Base-by-base conservation (phyloP, 2,113 vertebrate genomes). In the Carassius carassius region DNA sequence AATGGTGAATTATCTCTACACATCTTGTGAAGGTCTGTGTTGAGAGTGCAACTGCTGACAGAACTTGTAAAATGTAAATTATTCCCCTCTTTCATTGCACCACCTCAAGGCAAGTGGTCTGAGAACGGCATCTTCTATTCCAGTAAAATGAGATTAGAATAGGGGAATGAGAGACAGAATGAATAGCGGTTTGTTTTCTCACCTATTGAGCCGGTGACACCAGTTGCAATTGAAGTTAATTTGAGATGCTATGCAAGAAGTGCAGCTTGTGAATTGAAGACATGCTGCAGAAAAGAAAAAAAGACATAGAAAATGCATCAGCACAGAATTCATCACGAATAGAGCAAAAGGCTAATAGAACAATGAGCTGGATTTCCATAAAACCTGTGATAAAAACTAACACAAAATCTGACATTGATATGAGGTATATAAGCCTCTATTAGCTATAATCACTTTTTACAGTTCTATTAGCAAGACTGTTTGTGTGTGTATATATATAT, bases 151-250 rank as follows among this genome's bases (percentile, higher is more conserved):
- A 44, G 37, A 44, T 47, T 29, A 25, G 58, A 25, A 23, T 79
- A 44, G n/a, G 44, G 37, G n/a, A 35, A 63, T 35, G 44, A 47
- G 17, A 81, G 35, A 79, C 0, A 9, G 16, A 29, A 47, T 25
- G 23, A 67, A 51, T 17, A 32, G 12, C 0, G 51, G 5, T 51
- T 82, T 82, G 67, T 23, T 70, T 37, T 58, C 89, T 93, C 94
- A 99, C 98, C 98, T 98, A 95, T 96, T 96, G 87, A 99, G 97
- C 81, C 96, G 97, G 90, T 95, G 96, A 89, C 98, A 99, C 98
- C 98, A 99, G 92, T 96, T 99, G 90, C 98, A 99, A 93, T 99
- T 99, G 95, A 99, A 99, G 89, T 96, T 97, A 92, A 99, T 99
- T 92, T 97, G 96, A 12, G 98, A 94, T 83, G 95, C 94, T 86